Evolutionary conservation across 2,113 vertebrate species (phyloP).

Genomic region (Istiophorus platypterus): DNA sequence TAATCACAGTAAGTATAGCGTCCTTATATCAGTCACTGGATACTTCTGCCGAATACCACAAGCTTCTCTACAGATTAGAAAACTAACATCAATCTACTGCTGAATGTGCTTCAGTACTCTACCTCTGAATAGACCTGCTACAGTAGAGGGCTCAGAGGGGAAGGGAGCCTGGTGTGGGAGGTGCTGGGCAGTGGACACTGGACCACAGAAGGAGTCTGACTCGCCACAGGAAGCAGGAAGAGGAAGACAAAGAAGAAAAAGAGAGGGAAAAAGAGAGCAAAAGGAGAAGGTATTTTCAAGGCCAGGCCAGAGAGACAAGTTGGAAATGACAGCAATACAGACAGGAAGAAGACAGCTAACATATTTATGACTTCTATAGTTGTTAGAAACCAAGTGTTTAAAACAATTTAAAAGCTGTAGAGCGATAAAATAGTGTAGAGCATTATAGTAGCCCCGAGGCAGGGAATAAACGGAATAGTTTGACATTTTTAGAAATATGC

Average conservation of each 20-base stretch:
- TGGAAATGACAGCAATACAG: slow-evolving; percentile 61
- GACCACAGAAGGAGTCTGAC: slow-evolving; percentile 94
- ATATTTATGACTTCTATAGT: slow-evolving; percentile 7
- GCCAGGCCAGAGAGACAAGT: slow-evolving; percentile 55
- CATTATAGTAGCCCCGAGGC: slow-evolving; percentile 24
- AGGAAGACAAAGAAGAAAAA: slow-evolving; percentile 53
- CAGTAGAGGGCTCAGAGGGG: slow-evolving; percentile 89
- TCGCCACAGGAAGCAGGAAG: slow-evolving; percentile 77
- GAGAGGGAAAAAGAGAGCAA: slow-evolving; percentile 49
- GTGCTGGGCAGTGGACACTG: slow-evolving; percentile 86
- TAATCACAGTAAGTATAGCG: background rate
- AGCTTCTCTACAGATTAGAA: slow-evolving; percentile 12
- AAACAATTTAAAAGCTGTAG: slow-evolving; percentile 8
- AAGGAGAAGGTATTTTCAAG: slow-evolving; percentile 70
- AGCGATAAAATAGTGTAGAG: slow-evolving; percentile 31
- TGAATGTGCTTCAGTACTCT: slow-evolving; percentile 76
- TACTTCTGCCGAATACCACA: slow-evolving; percentile 2
- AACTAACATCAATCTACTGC: slow-evolving; percentile 27
- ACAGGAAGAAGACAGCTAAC: slow-evolving; percentile 46
- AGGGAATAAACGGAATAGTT: slow-evolving; percentile 35
- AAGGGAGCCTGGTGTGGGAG: slow-evolving; percentile 91
- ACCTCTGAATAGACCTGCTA: slow-evolving; percentile 95
- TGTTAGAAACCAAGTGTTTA: slow-evolving; percentile 8
- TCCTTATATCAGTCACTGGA: background rate
- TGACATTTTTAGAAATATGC: slow-evolving; percentile 23